Percentiles rank a stretch among this genome's conserved stretches.
phyloP scores from a whole-genome alignment of 2,888 invertebrate genomes.

The Eupithecia insigniata region DNA sequence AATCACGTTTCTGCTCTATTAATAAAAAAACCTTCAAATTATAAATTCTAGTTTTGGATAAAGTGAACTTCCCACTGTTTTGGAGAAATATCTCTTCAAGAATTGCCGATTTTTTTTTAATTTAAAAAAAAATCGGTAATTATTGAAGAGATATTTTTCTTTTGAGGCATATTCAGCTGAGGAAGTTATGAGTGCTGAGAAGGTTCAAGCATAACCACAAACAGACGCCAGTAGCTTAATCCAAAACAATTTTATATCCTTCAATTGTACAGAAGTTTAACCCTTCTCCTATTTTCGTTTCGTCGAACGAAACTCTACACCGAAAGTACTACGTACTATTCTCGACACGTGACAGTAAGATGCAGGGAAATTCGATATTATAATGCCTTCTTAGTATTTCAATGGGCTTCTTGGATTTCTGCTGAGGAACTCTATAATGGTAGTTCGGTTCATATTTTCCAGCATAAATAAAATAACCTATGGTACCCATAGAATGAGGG shows the following conservation, averaged over 20 bases:
- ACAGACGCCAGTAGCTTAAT: neutral
- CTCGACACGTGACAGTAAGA: constrained; percentile 10
- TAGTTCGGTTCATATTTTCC: neutral
- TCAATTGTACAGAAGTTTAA: neutral
- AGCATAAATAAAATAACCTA: too few relatives aligned
- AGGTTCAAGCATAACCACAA: neutral
- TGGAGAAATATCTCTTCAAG: too few relatives aligned
- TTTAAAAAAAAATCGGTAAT: too few relatives aligned
- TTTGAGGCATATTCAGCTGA: too few relatives aligned
- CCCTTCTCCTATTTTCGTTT: constrained; percentile 13
- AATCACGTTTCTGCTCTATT: too few relatives aligned
- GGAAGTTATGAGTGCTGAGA: too few relatives aligned
- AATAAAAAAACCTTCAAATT: too few relatives aligned
- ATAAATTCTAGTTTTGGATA: too few relatives aligned
- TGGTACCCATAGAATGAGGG: too few relatives aligned
- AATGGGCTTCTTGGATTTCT: constrained; percentile 10
- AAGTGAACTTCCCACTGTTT: too few relatives aligned
- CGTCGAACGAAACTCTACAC: neutral
- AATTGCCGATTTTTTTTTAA: too few relatives aligned
- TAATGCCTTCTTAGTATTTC: constrained; percentile 13
- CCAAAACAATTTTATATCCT: neutral
- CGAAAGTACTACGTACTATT: neutral
- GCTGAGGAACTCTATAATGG: neutral
- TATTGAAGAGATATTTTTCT: too few relatives aligned
- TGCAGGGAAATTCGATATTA: constrained; percentile 11